Conservation (phyloP, 2,888 invertebrate species). For the Scaptodrosophila latifasciaeformis region DNA sequence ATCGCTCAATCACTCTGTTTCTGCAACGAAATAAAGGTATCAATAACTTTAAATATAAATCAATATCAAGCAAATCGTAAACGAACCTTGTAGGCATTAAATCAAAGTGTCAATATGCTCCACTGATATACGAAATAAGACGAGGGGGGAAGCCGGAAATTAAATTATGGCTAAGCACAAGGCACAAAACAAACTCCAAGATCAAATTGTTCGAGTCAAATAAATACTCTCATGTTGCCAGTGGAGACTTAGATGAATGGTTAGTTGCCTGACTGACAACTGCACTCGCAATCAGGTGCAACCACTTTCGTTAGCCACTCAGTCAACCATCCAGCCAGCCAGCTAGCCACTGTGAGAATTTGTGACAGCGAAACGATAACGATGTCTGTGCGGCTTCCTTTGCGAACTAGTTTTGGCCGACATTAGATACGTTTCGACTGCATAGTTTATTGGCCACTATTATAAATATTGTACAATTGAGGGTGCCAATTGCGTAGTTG, state of each 20-base stretch:
- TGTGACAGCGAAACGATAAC: conserved; percentile 9
- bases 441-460: conserved; percentile 60
- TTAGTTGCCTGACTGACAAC: conserved; percentile 40
- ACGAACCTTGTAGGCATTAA: conserved; percentile 63
- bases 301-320: conserved; percentile 52
- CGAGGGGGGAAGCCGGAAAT: conserved; percentile 50
- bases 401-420: conserved; percentile 54
- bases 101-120: conserved; percentile 65
- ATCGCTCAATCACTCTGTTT: conserved; percentile 58
- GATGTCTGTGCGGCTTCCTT: conserved; percentile 58
- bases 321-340: conserved; percentile 31
- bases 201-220: conserved; percentile 7
- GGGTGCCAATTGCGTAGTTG: conserved; percentile 1
- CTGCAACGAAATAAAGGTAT: conserved; percentile 47
- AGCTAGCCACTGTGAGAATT: conserved; percentile 55
- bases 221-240: background rate
- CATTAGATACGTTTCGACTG: conserved; percentile 55
- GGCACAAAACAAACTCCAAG: conserved; percentile 10
- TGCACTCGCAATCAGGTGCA: conserved; percentile 49
- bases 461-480: conserved; percentile 46
- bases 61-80: conserved; percentile 63
- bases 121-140: conserved; percentile 49
- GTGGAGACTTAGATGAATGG: conserved; percentile 15
- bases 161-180: conserved; percentile 49
- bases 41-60: conserved; percentile 63